Conservation (phyloP, 2,888 invertebrate species). For the Drosophila fulvimacula region DNA sequence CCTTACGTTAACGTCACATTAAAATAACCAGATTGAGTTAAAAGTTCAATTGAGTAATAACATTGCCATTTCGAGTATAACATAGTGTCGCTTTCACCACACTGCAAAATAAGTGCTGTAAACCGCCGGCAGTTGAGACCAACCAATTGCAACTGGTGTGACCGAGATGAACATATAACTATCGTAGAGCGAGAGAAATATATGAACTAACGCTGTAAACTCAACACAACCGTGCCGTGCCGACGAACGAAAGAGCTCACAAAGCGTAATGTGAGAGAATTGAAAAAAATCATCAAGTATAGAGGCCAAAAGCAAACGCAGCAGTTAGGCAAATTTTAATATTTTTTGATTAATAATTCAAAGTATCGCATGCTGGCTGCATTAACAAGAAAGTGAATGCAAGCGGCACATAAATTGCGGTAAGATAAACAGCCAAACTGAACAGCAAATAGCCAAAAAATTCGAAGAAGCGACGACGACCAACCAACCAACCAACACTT, state of each 20-base stretch:
- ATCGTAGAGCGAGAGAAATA: conserved; percentile 35
- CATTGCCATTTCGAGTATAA: conserved; percentile 40
- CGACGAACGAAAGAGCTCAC: conserved; percentile 73
- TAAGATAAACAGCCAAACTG: conserved; percentile 59
- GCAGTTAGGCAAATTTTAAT: conserved; percentile 65
- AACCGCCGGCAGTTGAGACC: conserved; percentile 26
- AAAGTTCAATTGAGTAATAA: conserved; percentile 42
- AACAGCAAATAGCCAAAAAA: conserved; percentile 58
- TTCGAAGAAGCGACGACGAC: conserved; percentile 63
- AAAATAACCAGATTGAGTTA: conserved; percentile 9
- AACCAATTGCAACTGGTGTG: conserved; percentile 15
- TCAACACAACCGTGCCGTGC: conserved; percentile 71
- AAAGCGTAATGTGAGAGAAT: conserved; percentile 78
- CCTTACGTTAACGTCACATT: not conserved
- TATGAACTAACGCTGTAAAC: conserved; percentile 44
- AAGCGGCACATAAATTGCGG: conserved; percentile 57
- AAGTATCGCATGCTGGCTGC: conserved; percentile 42
- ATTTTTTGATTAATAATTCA: conserved; percentile 49
- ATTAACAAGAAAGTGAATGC: conserved; percentile 52
- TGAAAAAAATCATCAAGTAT: conserved; percentile 81
- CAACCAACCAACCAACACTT: conserved; percentile 41
- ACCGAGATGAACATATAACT: conserved; percentile 33
- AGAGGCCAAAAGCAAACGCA: conserved; percentile 79
- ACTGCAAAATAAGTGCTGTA: conserved; percentile 34
- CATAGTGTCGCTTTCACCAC: conserved; percentile 42